Evolutionary conservation across 2,797 vertebrate species (phyloP), one percentile per base, ranked within the genome.

Genomic region (Trachurus trachurus): DNA sequence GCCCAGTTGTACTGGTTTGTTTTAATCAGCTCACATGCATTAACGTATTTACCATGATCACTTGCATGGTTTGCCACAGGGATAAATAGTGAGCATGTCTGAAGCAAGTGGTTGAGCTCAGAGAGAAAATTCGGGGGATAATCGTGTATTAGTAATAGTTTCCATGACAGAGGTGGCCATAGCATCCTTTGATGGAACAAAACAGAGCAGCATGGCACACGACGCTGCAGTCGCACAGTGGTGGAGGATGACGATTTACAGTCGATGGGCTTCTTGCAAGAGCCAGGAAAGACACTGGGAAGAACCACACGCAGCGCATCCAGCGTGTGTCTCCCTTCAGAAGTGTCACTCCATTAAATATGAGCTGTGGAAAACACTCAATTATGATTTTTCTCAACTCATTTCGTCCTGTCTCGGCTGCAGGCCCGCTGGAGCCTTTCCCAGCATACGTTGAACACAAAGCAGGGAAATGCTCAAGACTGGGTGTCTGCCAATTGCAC

Each of bases 111-210:
- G 82, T 81, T 85, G 85, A 88, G 83, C 82, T 83, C 78, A 88
- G 74, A 74, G 74, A 73, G 71, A 76, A 85, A 82, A 80, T 72
- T 82, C 21, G 29, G 65, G 65, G 87, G 79, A 92, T 87, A 88
- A 80, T 87, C 71, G 22, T 73, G 77, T 81, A 89, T 92, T 86
- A 89, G 82, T 92, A 93, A 94, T 80, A 93, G 76, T 95, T 95
- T 96, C 94, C 95, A 95, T 94, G 92, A 93, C 91, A 89, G 83
- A 90, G 63, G 74, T 88, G 90, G 81, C 86, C 78, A 63, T 82
- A 87, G 82, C 83, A 85, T 90, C 84, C 80, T 81, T 71, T 69
- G 76, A 73, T 84, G 78, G 78, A 85, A 88, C 70, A 81, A 86
- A 89, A 50, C 71, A 86, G 84, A 79, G 74, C 80, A 81, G 77